Conservation (phyloP, 2,113 vertebrate genomes). For the Uropsilus gracilis region DNA sequence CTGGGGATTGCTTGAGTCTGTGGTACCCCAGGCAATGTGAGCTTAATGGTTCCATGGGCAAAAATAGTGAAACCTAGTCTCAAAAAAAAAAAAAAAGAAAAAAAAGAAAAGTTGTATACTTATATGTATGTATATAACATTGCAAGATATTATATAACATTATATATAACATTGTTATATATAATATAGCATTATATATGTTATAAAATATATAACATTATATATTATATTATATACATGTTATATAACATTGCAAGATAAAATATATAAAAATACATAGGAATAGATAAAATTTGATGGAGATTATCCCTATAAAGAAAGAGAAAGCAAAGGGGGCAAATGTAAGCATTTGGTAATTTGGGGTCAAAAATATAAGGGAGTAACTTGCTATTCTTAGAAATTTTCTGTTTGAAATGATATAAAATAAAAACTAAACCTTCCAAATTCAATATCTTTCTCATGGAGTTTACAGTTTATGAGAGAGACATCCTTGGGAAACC, state of each 20-base stretch:
- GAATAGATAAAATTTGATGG: too few species aligned
- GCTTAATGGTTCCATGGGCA: too few species aligned
- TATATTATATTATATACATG: too few species aligned
- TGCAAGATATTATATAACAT: not conserved
- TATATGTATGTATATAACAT: not conserved
- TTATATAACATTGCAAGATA: too few species aligned
- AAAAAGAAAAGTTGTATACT: too few species aligned
- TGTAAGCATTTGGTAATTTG: not conserved
- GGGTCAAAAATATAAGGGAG: not conserved
- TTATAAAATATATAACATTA: too few species aligned
- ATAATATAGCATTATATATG: not conserved
- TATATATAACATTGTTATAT: not conserved
- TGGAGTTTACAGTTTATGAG: not conserved
- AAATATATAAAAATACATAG: too few species aligned
- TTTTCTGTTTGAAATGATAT: constrained; percentile 32
- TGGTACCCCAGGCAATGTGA: too few species aligned
- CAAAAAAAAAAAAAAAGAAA: too few species aligned
- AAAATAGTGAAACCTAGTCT: too few species aligned
- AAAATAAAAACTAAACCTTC: not conserved
- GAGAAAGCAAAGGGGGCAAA: not conserved
- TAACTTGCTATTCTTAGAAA: constrained; percentile 6
- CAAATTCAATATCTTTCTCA: not conserved
- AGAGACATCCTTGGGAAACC: not conserved
- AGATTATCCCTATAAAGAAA: not conserved
- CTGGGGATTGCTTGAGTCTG: too few species aligned